Evolutionary conservation across 1,140 invertebrate genomes (phyloP).

Genomic region (Leucophenga varia): DNA sequence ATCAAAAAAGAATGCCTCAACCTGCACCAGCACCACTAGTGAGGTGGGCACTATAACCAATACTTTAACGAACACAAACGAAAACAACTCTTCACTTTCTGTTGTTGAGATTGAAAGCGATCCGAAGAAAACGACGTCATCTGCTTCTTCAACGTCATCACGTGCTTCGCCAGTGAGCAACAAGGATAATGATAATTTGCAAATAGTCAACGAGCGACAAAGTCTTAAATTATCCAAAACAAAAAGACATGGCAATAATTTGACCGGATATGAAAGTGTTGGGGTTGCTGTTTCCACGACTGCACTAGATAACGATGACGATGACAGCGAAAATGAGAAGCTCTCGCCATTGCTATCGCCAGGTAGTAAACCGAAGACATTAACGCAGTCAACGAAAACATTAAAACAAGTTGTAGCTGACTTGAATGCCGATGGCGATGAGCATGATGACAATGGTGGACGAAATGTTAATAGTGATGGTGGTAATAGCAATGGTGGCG

Average conservation of each 20-base stretch:
- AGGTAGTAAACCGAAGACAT: constrained; percentile 40
- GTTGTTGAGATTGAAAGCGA: constrained; percentile 35
- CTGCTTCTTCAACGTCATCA: constrained; percentile 21
- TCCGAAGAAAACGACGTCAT: constrained; percentile 24
- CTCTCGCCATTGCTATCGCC: constrained; percentile 72
- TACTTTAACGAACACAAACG: not conserved
- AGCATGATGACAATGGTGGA: too few species aligned
- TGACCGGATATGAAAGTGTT: constrained; percentile 6
- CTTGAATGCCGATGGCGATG: constrained; percentile 17
- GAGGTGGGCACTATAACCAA: constrained; percentile 42
- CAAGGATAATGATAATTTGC: constrained; percentile 18
- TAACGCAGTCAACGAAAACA: constrained; percentile 22
- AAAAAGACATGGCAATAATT: constrained; percentile 14
- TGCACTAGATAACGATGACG: constrained; percentile 61
- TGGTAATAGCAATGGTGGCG: not conserved
- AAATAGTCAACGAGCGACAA: constrained; percentile 48
- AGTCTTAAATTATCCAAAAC: constrained; percentile 24
- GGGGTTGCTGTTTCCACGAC: too few species aligned
- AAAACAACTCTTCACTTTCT: constrained; percentile 17
- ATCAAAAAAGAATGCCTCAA: constrained; percentile 47
- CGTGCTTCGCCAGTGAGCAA: constrained; percentile 4
- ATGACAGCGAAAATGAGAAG: constrained; percentile 80
- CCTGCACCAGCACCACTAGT: constrained; percentile 37
- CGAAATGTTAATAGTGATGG: too few species aligned
- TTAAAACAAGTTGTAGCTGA: constrained; percentile 33